phyloP scores from a whole-genome alignment of 2,797 vertebrate genomes.

The Enteromius anoplus region DNA sequence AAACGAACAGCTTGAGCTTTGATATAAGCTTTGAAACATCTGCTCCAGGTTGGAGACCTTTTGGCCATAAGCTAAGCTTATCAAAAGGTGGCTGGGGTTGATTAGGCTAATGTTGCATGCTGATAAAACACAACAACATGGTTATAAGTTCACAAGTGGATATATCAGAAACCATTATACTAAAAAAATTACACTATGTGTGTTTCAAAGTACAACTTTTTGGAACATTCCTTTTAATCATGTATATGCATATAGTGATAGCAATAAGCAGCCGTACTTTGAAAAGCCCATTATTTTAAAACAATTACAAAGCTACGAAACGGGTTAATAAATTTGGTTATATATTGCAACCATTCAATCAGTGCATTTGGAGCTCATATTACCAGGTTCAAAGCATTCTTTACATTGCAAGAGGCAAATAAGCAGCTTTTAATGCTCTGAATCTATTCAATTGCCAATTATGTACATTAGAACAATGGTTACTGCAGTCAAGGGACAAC shows the following conservation, averaged over 20 bases:
- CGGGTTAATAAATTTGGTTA: conserved; percentile 64
- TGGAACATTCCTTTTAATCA: conserved; percentile 35
- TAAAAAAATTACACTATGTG: not conserved
- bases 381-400: conserved; percentile 78
- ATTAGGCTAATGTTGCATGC: conserved; percentile 36
- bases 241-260: conserved; percentile 37
- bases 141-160: conserved; percentile 21
- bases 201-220: conserved; percentile 54
- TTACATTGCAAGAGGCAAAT: conserved; percentile 79
- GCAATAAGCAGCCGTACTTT: conserved; percentile 60
- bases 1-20: conserved; percentile 46
- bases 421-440: conserved; percentile 83
- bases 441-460: conserved; percentile 84
- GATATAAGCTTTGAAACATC: conserved; percentile 41
- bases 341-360: conserved; percentile 76
- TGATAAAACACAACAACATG: conserved; percentile 44
- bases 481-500: conserved; percentile 66
- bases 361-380: conserved; percentile 75
- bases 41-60: conserved; percentile 44
- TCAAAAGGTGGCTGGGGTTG: conserved; percentile 40
- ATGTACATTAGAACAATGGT: conserved; percentile 79
- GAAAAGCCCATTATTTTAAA: conserved; percentile 74
- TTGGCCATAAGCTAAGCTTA: conserved; percentile 49
- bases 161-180: not conserved
- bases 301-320: conserved; percentile 72